Base-by-base conservation (phyloP, 2,888 invertebrate genomes). In the Alloscopus bannaensis region DNA sequence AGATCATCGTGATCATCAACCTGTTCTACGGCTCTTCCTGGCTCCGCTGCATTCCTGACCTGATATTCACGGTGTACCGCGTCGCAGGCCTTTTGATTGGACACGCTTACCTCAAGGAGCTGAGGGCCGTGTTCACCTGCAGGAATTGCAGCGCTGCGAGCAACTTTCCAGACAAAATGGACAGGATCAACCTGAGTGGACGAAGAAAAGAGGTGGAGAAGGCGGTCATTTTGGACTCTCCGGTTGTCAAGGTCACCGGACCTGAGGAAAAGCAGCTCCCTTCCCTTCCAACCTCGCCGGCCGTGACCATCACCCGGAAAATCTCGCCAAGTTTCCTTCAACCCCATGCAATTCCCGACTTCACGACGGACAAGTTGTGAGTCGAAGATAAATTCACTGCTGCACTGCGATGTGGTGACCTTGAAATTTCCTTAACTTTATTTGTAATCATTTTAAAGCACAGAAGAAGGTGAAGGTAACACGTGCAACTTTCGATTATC, bases 1-100 rank as follows among this genome's bases (percentile, higher is more conserved):
- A 71, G 42, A 81, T 81, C 13, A 47, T 83, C 29, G 71, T 83
- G 4, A 22, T 81, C 2, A 78, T 83, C 29, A 83, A 83, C 47
- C 22, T 83, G 3, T 45, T 79, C n/a, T 79, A 83, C 31, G 83
- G 83, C 3, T 64, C 71, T 0, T 52, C 57, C 6, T 64, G 55
- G 70, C 28, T 65, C 2, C 50, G 57, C n/a, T 75, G 73, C 22
- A 70, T 80, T 40, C 80, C 83, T n/a, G 83, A 83, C 59, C 22
- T 73, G 18, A 31, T 81, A 11, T 73, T 81, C 22, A 75, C 81
- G 3, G 31, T 78, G 2, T 81, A 79, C 29, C 55, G 83, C 29
- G 40, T 83, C 13, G 13, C 62, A 11, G 81, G 79, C 3, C 31
- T 77, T 3, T 8, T 62, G 0, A 62, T 81, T 26, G 81, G 81